A percentile compares a stretch with the other conserved stretches of the same genome.
These are phyloP conservation scores for Teleogryllus oceanicus DNA, from an alignment of 2,888 invertebrate genomes.

Conservation along the genomic window DNA sequence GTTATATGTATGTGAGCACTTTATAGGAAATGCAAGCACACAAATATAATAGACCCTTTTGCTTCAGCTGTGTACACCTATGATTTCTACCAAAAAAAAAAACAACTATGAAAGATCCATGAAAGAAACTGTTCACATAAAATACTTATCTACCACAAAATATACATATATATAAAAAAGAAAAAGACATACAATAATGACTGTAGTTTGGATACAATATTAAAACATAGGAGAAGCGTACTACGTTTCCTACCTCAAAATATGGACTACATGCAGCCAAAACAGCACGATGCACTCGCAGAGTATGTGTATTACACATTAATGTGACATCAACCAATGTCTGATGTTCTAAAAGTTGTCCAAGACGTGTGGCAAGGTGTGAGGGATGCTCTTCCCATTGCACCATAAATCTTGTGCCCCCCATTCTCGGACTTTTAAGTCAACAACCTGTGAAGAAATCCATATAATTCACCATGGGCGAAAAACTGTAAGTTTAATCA, in stretches of 20 bases:
- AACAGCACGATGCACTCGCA: constrained; percentile 70
- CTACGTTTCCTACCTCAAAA: constrained; percentile 58
- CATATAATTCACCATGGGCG: not conserved
- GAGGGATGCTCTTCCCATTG: constrained; percentile 69
- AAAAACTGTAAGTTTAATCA: not conserved
- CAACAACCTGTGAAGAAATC: not conserved
- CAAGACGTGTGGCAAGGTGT: constrained; percentile 64
- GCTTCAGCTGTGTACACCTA: no score
- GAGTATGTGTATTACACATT: constrained; percentile 69
- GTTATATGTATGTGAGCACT: no score
- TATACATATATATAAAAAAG: no score
- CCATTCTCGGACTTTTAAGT: constrained; percentile 25
- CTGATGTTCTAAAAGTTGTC: constrained; percentile 68
- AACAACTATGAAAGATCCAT: no score
- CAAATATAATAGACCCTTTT: no score
- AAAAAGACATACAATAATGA: no score
- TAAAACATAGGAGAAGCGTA: not conserved
- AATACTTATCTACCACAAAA: no score
- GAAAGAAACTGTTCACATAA: no score
- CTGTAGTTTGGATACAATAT: no score
- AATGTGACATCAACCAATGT: constrained; percentile 71
- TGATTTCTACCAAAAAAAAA: no score
- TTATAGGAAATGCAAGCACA: no score
- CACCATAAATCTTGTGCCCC: constrained; percentile 55
- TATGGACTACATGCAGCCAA: constrained; percentile 69